Evolutionary conservation across 1,140 invertebrate species (phyloP), one percentile per base, ranked within the genome.

Genomic region (Apocrypta bakeri): DNA sequence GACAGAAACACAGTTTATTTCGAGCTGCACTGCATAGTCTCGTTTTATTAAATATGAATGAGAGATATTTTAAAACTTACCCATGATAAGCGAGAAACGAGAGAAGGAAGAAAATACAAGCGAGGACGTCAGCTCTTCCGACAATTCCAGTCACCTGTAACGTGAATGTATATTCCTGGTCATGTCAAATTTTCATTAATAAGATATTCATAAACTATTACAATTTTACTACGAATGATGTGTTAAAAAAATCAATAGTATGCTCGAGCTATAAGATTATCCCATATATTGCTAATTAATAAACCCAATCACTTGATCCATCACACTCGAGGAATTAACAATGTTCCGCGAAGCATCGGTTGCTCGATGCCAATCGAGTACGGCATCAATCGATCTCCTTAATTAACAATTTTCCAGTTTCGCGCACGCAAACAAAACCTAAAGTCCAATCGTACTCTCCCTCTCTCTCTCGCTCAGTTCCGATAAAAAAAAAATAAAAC

Each of bases 51-150:
- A 17, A 17, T 0, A 4, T 2, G 48, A 56, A 14, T 1, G 33
- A 17, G 6, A n/a, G 17, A 56, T 6, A 42, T 42, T 42, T 14
- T 17, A 6, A 64, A 25, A 94, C 94, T 95, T 92, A 96, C 96
- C 95, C 95, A 86, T 96, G 96, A 92, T 95, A 97, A 85, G 93
- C 95, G 85, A 97, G 93, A 77, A 98, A 94, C 1, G 97, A 96
- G 68, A 96, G 92, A 17, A 98, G 93, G 91, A 97, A 97, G 91
- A 97, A 96, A 83, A 97, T 93, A 87, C 96, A 96, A 3, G 96
- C 96, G 40, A 97, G 91, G 25, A 97, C 94, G 91, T 97, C 97
- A n/a, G 96, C 96, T 90, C 96, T 91, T 21, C 97, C 97, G 0
- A 97, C 96, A 68, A 96, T 95, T 64, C 95, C 95, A 31, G 95